Conservation (phyloP, 1,140 invertebrate species). For the Palaemon carinicauda region DNA sequence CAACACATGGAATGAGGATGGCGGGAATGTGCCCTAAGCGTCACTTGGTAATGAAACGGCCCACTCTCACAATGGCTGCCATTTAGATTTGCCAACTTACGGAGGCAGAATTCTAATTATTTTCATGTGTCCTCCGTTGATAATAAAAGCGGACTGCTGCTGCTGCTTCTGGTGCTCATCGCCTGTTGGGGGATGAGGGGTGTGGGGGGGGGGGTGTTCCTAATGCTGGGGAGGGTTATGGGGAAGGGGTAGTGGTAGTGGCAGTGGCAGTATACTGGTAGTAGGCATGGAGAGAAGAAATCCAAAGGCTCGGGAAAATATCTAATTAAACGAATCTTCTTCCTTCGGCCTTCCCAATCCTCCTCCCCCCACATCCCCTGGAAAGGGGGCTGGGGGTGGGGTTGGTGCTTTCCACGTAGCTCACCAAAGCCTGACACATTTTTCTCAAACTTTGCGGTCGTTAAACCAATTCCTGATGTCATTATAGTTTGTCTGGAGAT, state of each 20-base stretch:
- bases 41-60: conserved; percentile 3
- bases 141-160: not conserved
- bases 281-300: not conserved
- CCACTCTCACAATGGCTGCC: not conserved
- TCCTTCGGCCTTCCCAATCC: too few relatives aligned
- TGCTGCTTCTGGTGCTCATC: not conserved
- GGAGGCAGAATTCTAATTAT: not conserved
- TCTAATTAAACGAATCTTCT: not conserved
- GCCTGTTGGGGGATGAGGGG: not conserved
- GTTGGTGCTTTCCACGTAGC: too few relatives aligned
- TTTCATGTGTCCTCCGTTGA: not conserved
- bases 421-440: too few relatives aligned
- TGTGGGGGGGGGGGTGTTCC: too few relatives aligned
- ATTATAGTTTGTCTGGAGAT: too few relatives aligned
- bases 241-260: not conserved
- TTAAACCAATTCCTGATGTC: too few relatives aligned
- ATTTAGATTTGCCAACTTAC: conserved; percentile 8
- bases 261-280: not conserved
- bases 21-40: not conserved
- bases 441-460: too few relatives aligned
- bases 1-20: not conserved
- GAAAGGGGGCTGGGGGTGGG: too few relatives aligned
- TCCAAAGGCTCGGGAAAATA: not conserved
- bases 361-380: too few relatives aligned
- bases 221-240: too few relatives aligned